phyloP scores from a whole-genome alignment of 2,797 vertebrate genomes.

The Chelidonichthys spinosus region DNA sequence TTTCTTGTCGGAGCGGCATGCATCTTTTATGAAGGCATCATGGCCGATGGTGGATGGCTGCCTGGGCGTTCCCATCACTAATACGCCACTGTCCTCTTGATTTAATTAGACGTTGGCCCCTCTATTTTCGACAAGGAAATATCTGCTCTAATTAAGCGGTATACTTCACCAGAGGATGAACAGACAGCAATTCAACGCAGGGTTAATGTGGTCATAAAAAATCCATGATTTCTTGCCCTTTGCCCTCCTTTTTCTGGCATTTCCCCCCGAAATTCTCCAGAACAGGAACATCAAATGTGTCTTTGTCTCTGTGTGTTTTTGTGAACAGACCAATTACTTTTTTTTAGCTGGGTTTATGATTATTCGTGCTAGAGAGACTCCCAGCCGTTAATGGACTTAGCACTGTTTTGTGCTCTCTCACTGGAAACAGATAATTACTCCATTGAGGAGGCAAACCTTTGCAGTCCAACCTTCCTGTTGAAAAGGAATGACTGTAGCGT shows the following conservation, averaged over 20 bases:
- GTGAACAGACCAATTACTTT: constrained; percentile 54
- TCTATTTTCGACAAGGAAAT: constrained; percentile 79
- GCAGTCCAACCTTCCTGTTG: constrained; percentile 66
- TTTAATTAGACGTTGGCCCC: constrained; percentile 80
- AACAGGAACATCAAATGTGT: constrained; percentile 46
- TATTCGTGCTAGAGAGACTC: constrained; percentile 65
- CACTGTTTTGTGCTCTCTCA: constrained; percentile 68
- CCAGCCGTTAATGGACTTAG: constrained; percentile 70
- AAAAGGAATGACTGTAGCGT: constrained; percentile 64
- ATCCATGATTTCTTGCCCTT: constrained; percentile 75
- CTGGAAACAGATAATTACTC: constrained; percentile 81
- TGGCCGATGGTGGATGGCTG: constrained; percentile 77
- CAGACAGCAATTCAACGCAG: constrained; percentile 64
- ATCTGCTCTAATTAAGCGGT: constrained; percentile 81
- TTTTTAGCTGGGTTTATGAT: constrained; percentile 59
- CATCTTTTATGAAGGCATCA: constrained; percentile 81
- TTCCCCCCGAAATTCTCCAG: constrained; percentile 38
- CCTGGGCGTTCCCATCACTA: constrained; percentile 76
- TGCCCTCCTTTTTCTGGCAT: constrained; percentile 59
- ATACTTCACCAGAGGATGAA: constrained; percentile 72
- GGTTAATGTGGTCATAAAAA: constrained; percentile 79
- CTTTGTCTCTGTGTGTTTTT: constrained; percentile 39
- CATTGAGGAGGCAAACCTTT: constrained; percentile 68
- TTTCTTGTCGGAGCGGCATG: constrained; percentile 71
- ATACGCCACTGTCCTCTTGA: constrained; percentile 78